These are phyloP conservation scores for Drosophila meridiana DNA, from an alignment of 2,888 invertebrate genomes.

Conservation along the genomic window DNA sequence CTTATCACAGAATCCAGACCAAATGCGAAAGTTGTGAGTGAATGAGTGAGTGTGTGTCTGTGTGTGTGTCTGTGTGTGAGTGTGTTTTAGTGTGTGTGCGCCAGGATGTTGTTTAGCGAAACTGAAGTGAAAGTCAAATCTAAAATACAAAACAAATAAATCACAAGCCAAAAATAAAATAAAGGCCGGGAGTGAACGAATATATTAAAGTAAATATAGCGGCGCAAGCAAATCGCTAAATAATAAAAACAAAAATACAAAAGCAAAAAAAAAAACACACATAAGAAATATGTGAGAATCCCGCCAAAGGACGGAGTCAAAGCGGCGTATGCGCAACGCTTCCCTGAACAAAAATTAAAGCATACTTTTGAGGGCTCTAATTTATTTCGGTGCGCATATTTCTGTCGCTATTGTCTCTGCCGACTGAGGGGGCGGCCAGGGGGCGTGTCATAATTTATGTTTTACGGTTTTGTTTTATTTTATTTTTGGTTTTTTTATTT, in stretches of 20 bases:
- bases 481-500: conserved; percentile 14
- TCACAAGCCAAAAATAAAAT: conserved; percentile 60
- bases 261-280: conserved; percentile 6
- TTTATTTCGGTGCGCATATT: conserved; percentile 63
- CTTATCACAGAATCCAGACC: conserved; percentile 67
- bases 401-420: conserved; percentile 57
- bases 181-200: conserved; percentile 26
- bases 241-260: conserved; percentile 24
- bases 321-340: conserved; percentile 51
- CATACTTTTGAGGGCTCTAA: conserved; percentile 57
- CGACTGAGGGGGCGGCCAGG: neutral
- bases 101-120: conserved; percentile 45
- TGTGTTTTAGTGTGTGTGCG: conserved; percentile 18
- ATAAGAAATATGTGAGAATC: conserved; percentile 26
- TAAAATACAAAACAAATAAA: conserved; percentile 68
- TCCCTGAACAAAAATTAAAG: conserved; percentile 42
- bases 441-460: conserved; percentile 53
- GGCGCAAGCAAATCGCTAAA: conserved; percentile 23
- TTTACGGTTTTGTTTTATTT: conserved; percentile 26
- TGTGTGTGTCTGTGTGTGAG: conserved; percentile 12
- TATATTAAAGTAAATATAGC: conserved; percentile 33
- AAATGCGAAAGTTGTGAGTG: conserved; percentile 39
- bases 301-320: conserved; percentile 40
- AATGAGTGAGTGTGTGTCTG: conserved; percentile 13
- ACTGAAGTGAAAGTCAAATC: conserved; percentile 64